These are phyloP conservation scores for Choloepus hoffmanni DNA, from an alignment of 2,113 vertebrate genomes.

Conservation along the genomic window DNA sequence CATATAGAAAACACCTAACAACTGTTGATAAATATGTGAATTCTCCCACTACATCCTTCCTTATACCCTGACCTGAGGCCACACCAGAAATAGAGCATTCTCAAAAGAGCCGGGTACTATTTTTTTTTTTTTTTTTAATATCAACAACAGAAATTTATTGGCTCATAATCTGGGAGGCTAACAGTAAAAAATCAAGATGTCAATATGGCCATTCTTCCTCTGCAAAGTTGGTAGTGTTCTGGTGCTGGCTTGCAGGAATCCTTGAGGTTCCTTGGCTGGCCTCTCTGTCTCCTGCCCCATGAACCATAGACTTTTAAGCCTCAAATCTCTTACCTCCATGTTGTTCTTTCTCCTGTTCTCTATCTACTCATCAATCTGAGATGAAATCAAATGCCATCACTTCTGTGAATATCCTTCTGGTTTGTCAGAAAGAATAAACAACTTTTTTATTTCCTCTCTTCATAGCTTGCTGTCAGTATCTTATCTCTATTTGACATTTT, in stretches of 20 bases:
- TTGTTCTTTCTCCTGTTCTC: background rate
- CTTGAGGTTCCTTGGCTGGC: too few species aligned
- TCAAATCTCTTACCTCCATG: background rate
- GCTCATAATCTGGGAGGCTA: too few species aligned
- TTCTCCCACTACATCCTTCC: background rate
- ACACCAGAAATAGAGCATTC: background rate
- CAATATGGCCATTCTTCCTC: too few species aligned
- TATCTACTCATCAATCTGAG: conserved; percentile 7
- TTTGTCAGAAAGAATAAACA: conserved; percentile 8
- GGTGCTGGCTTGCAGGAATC: too few species aligned
- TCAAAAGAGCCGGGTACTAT: background rate
- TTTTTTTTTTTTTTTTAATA: background rate
- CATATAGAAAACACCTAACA: background rate
- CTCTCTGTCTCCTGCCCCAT: background rate
- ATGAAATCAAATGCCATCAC: conserved; percentile 46
- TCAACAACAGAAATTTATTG: too few species aligned
- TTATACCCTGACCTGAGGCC: background rate
- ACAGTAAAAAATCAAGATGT: too few species aligned
- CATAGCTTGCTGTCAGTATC: background rate
- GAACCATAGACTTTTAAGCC: background rate
- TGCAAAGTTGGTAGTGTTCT: too few species aligned
- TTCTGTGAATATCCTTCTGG: conserved; percentile 35
- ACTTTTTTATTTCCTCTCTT: background rate
- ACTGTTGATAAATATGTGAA: background rate
- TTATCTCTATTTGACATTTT: background rate